Evolutionary conservation across 2,113 vertebrate species (phyloP).

Genomic region (Brienomyrus brachyistius): DNA sequence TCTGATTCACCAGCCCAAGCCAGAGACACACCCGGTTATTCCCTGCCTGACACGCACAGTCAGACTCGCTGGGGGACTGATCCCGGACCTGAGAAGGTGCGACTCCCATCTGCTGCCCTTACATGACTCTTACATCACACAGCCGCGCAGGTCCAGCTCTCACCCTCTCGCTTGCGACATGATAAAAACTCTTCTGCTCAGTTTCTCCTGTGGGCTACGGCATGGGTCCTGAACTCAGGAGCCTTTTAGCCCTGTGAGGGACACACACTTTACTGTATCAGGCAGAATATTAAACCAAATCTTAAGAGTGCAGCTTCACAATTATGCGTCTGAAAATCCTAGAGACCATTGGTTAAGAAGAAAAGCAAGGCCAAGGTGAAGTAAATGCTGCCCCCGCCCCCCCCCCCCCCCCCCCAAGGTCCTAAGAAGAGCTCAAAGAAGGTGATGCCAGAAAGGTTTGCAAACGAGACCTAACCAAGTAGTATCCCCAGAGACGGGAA

Average conservation of each 20-base stretch:
- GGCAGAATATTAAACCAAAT: neutral
- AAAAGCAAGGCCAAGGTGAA: neutral
- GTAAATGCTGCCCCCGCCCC: neutral
- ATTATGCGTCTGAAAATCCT: neutral
- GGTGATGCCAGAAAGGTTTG: neutral
- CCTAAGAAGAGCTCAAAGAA: neutral
- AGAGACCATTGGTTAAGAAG: neutral
- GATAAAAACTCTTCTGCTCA: neutral
- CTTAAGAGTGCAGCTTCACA: neutral
- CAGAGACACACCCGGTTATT: neutral
- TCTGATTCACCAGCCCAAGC: neutral
- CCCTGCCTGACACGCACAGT: neutral
- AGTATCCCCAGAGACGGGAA: neutral
- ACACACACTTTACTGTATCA: neutral
- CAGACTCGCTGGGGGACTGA: neutral
- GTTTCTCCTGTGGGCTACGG: neutral
- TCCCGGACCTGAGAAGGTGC: neutral
- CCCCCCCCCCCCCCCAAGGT: neutral
- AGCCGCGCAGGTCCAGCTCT: constrained; percentile 25
- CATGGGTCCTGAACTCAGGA: neutral
- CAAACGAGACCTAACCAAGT: neutral
- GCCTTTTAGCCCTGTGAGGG: neutral
- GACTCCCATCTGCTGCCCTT: constrained; percentile 1
- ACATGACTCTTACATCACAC: constrained; percentile 32
- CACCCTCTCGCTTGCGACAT: neutral